These are phyloP conservation scores for Anagrus nilaparvatae DNA, from an alignment of 1,140 invertebrate species.

Conservation along the genomic window DNA sequence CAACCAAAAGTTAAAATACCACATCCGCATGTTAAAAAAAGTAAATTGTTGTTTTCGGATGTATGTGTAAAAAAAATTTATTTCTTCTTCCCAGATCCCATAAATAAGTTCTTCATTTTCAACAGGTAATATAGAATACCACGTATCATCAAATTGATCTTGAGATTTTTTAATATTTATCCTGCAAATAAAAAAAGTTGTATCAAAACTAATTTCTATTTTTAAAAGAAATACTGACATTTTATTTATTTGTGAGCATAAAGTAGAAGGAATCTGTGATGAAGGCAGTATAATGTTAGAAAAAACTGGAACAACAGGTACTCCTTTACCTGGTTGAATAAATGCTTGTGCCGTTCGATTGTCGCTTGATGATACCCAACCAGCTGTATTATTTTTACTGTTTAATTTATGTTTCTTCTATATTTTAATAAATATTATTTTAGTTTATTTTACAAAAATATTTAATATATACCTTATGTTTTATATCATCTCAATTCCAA, in stretches of 20 bases:
- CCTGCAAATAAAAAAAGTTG: slow-evolving; percentile 13
- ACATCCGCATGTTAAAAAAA: too few species aligned
- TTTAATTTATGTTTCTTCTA: slow-evolving; percentile 66
- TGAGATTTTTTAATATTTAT: slow-evolving; percentile 27
- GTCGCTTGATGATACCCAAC: slow-evolving; percentile 88
- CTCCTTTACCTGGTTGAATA: slow-evolving; percentile 71
- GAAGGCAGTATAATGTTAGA: slow-evolving; percentile 41
- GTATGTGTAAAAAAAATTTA: too few species aligned
- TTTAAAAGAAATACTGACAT: slow-evolving; percentile 25
- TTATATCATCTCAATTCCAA: slow-evolving; percentile 94
- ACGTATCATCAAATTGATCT: slow-evolving; percentile 68
- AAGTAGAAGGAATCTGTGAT: slow-evolving; percentile 38
- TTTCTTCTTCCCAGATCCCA: slow-evolving; percentile 92
- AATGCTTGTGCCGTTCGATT: slow-evolving; percentile 87
- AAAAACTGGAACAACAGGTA: slow-evolving; percentile 39
- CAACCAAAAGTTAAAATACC: too few species aligned
- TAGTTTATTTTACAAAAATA: neutral
- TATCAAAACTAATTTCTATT: slow-evolving; percentile 6
- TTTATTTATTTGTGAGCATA: slow-evolving; percentile 42
- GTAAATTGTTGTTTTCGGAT: too few species aligned
- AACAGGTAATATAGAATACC: slow-evolving; percentile 96
- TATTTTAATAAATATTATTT: slow-evolving; percentile 4
- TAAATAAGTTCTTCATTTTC: slow-evolving; percentile 95
- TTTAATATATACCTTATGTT: slow-evolving; percentile 59
- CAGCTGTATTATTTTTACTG: slow-evolving; percentile 82